phyloP scores from a whole-genome alignment of 2,888 invertebrate genomes.

The Morpho helenor region DNA sequence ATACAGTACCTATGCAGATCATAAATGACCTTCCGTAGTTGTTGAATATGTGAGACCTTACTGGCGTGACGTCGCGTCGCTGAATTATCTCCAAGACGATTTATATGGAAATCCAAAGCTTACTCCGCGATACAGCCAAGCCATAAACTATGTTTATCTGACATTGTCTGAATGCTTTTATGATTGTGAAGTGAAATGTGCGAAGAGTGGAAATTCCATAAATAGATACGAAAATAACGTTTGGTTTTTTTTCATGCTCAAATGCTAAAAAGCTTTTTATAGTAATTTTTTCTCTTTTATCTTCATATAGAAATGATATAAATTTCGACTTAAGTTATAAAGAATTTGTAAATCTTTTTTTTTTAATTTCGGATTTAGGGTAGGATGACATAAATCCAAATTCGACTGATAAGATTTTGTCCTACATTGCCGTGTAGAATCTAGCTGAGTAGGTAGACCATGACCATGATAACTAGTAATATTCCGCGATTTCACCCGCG shows the following conservation, averaged over 20 bases:
- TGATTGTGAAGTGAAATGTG: constrained; percentile 9
- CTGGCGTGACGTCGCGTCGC: constrained; percentile 39
- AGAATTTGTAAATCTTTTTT: no score
- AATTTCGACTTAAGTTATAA: no score
- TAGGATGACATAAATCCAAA: no score
- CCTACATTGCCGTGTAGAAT: no score
- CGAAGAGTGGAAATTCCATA: not conserved
- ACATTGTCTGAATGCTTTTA: constrained; percentile 16
- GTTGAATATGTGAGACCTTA: constrained; percentile 41
- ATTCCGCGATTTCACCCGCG: no score
- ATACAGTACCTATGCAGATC: constrained; percentile 15
- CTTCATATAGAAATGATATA: no score
- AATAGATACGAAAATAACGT: not conserved
- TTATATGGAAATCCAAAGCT: constrained; percentile 44
- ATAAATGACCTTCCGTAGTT: constrained; percentile 41
- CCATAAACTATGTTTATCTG: constrained; percentile 24
- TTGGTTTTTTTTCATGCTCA: not conserved
- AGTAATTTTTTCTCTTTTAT: no score
- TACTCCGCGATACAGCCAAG: constrained; percentile 25
- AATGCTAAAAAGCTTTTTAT: not conserved
- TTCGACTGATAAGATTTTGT: no score
- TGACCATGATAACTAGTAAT: no score
- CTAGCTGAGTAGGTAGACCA: no score
- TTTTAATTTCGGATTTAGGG: no score
- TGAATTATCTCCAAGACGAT: constrained; percentile 45